Evolutionary conservation across 2,113 vertebrate genomes (phyloP).

Genomic region (Lampris megalopsis): DNA sequence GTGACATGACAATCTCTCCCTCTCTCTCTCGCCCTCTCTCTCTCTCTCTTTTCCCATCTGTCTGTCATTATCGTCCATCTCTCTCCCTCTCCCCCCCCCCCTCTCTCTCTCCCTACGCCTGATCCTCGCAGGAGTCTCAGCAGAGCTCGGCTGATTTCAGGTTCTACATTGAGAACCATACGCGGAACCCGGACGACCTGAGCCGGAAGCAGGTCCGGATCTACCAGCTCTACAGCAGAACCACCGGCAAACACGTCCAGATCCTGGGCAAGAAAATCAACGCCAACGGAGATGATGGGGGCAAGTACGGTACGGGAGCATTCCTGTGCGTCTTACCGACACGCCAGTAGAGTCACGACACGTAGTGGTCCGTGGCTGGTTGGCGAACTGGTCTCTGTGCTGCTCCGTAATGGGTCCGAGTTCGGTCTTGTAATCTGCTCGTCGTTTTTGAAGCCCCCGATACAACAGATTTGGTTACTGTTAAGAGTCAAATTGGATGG

Average conservation of each 20-base stretch:
- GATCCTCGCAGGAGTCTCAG: constrained; percentile 79
- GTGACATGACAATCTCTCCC: constrained; percentile 30
- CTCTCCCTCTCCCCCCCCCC: neutral
- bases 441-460: too few species aligned
- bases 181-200: constrained; percentile 82
- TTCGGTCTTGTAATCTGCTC: too few species aligned
- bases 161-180: constrained; percentile 86
- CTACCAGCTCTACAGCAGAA: constrained; percentile 86
- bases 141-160: constrained; percentile 83
- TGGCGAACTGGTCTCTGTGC: too few species aligned
- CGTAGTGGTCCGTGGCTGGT: too few species aligned
- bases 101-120: constrained; percentile 18
- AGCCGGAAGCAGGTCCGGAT: constrained; percentile 85
- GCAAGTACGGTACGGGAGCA: constrained; percentile 86
- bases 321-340: constrained; percentile 73
- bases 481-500: too few species aligned
- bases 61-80: neutral
- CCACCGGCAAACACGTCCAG: constrained; percentile 85
- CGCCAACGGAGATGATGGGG: constrained; percentile 87
- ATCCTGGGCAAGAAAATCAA: constrained; percentile 85
- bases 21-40: constrained; percentile 30
- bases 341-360: constrained; percentile 3
- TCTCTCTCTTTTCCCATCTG: neutral
- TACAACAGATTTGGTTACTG: too few species aligned
- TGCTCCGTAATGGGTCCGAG: too few species aligned